These are phyloP conservation scores for Carposina sasakii DNA, from an alignment of 1,140 invertebrate species.

Conservation along the genomic window DNA sequence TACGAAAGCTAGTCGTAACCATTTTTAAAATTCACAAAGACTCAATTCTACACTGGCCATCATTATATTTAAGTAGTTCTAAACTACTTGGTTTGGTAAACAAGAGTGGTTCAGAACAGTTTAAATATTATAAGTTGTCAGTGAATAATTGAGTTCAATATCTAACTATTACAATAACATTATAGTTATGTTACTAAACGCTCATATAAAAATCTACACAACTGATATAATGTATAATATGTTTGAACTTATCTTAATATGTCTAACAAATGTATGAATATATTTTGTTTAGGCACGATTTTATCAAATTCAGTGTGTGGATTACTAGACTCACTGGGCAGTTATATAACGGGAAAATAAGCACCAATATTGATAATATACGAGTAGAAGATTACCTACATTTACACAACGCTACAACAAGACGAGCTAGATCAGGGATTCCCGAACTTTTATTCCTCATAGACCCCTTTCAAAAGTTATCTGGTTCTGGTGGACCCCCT, in stretches of 20 bases:
- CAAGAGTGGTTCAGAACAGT: no score
- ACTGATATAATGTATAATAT: constrained; percentile 32
- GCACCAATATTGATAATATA: constrained; percentile 24
- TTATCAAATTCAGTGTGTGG: constrained; percentile 44
- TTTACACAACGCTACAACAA: no score
- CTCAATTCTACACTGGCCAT: constrained; percentile 26
- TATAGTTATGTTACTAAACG: constrained; percentile 47
- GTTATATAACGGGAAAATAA: constrained; percentile 16
- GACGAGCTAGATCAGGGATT: no score
- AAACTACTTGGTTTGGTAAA: no score
- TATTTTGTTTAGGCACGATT: constrained; percentile 57
- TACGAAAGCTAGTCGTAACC: constrained; percentile 39
- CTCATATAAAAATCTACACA: constrained; percentile 61
- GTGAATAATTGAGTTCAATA: no score
- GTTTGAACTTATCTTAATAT: constrained; percentile 32
- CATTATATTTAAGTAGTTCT: no score
- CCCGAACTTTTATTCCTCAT: no score
- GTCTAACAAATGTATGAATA: constrained; percentile 57
- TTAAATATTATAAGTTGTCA: no score
- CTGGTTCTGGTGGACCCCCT: no score
- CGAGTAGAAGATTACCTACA: no score
- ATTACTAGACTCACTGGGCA: constrained; percentile 30
- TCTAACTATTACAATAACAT: constrained; percentile 21
- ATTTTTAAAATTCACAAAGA: constrained; percentile 27
- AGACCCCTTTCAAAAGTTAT: no score